Percentiles rank a stretch among this genome's conserved stretches.
Conservation (phyloP, 2,888 invertebrate species). For the Suillia variegata region DNA sequence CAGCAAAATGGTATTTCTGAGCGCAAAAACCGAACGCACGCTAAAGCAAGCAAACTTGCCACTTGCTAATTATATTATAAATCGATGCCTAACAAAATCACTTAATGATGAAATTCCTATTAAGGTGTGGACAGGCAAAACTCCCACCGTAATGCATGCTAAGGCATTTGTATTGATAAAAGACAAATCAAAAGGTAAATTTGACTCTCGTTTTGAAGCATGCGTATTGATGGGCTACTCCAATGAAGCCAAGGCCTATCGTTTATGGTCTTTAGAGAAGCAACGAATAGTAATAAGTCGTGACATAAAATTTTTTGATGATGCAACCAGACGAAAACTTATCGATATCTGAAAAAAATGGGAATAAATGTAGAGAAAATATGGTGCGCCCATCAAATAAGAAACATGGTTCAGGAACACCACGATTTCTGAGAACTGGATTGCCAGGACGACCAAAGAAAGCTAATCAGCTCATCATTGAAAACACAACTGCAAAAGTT, state of each 20-base stretch:
- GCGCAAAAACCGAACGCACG: conserved; percentile 11
- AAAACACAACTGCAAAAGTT: neutral
- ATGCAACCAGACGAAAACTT: neutral
- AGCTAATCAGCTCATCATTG: neutral
- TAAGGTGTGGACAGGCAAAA: conserved; percentile 4
- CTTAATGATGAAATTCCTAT: conserved; percentile 4
- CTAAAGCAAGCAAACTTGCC: conserved; percentile 14
- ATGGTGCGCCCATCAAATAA: neutral
- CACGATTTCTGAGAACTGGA: neutral
- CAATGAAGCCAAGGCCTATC: conserved; percentile 9
- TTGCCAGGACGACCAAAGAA: too few species aligned
- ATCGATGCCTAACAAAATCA: conserved; percentile 10
- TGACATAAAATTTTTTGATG: conserved; percentile 11
- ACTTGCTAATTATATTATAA: conserved; percentile 12
- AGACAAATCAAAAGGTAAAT: conserved; percentile 5
- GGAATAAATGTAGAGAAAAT: neutral
- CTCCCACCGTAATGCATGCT: neutral
- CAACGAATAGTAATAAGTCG: conserved; percentile 8
- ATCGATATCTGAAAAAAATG: neutral
- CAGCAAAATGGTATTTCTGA: conserved; percentile 10
- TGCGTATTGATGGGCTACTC: conserved; percentile 8
- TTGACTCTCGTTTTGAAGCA: conserved; percentile 5
- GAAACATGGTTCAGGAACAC: neutral
- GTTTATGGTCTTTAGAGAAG: conserved; percentile 3
- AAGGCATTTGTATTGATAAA: conserved; percentile 13